Evolutionary conservation across 2,113 vertebrate genomes (phyloP).

Genomic region (Rhea pennata): DNA sequence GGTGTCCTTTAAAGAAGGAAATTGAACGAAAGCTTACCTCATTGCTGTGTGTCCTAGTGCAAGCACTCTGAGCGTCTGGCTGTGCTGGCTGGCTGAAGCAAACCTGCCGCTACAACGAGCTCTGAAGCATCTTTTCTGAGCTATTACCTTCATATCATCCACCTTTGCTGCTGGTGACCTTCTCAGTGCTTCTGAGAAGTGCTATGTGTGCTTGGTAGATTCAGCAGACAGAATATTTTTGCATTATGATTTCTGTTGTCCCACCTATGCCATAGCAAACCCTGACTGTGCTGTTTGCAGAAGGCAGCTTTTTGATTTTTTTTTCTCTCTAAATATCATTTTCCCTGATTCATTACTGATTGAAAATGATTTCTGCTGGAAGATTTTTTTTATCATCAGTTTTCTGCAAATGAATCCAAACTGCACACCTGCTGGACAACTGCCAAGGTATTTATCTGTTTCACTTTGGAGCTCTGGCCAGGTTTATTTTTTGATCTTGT

Average conservation of each 20-base stretch:
- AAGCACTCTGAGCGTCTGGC: not conserved
- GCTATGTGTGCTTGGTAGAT: not conserved
- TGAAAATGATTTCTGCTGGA: not conserved
- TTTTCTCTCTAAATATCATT: rapidly evolving
- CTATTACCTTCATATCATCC: not conserved
- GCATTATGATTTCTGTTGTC: not conserved
- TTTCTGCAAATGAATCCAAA: not conserved
- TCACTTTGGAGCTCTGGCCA: not conserved
- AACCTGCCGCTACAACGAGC: rapidly evolving
- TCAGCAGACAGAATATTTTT: not conserved
- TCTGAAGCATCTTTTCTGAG: not conserved
- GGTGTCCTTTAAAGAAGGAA: not conserved
- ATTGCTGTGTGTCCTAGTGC: rapidly evolving
- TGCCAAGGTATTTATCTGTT: not conserved
- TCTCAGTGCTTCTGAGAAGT: not conserved
- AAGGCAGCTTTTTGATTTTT: rapidly evolving
- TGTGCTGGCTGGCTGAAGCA: not conserved
- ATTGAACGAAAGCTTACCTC: rapidly evolving
- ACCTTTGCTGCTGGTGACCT: not conserved
- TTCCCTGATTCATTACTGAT: not conserved
- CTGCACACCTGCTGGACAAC: rapidly evolving
- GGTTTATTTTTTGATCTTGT: not conserved
- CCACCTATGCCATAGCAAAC: rapidly evolving
- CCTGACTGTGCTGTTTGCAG: not conserved
- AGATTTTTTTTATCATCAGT: not conserved